phyloP scores from a whole-genome alignment of 2,113 vertebrate genomes.

The Tetraodon nigroviridis region DNA sequence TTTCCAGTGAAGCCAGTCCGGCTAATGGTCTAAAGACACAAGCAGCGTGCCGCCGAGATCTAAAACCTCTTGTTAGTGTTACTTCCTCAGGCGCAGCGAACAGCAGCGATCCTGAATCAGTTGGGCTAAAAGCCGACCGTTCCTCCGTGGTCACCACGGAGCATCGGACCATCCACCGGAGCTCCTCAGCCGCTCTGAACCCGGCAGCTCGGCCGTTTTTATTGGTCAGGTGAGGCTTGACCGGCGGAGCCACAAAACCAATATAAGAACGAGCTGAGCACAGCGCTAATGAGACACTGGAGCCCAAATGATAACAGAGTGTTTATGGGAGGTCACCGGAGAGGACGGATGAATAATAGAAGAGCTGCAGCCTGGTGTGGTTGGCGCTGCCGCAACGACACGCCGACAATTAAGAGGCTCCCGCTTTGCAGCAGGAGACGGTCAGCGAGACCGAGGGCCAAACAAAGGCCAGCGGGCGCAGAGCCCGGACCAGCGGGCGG shows the following conservation, averaged over 20 bases:
- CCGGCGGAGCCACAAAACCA: constrained; percentile 35
- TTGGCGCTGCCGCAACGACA: background rate
- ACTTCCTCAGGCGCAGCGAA: background rate
- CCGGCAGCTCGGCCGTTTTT: constrained; percentile 8
- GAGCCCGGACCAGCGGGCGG: constrained; percentile 14
- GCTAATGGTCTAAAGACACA: constrained; percentile 21
- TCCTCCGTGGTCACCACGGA: too few species aligned
- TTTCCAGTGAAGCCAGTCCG: constrained; percentile 9
- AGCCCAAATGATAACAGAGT: constrained; percentile 69
- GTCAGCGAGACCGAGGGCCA: constrained; percentile 31
- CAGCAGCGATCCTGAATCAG: too few species aligned
- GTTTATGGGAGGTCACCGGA: constrained; percentile 65
- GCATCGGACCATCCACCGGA: constrained; percentile 10
- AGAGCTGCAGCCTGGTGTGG: constrained; percentile 16
- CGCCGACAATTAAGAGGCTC: too few species aligned
- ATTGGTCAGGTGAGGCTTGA: constrained; percentile 16
- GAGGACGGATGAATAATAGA: constrained; percentile 66
- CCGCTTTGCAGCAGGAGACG: background rate
- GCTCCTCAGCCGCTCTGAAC: constrained; percentile 3
- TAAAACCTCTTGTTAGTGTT: constrained; percentile 26
- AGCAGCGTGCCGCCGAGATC: too few species aligned
- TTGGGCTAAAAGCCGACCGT: too few species aligned
- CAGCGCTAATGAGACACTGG: constrained; percentile 67
- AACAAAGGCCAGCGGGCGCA: constrained; percentile 37
- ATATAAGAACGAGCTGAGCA: constrained; percentile 50